A percentile compares a stretch with the other conserved stretches of the same genome.
These are phyloP conservation scores for Leptopilina myrica DNA, from an alignment of 2,888 invertebrate genomes.

Conservation along the genomic window DNA sequence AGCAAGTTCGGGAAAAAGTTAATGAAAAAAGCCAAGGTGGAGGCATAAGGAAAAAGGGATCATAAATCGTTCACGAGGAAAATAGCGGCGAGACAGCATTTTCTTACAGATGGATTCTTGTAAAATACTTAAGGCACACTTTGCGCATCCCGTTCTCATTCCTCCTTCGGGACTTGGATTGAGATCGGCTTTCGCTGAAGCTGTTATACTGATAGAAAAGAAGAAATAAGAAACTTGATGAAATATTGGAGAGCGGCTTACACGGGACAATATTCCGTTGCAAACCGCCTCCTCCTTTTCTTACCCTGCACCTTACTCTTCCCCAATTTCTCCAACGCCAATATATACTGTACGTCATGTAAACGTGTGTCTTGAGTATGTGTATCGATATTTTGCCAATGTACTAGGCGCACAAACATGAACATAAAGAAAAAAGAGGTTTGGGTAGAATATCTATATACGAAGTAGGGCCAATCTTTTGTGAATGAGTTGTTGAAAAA, in stretches of 20 bases:
- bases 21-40: conserved; percentile 43
- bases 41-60: conserved; percentile 48
- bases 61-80: conserved; percentile 65
- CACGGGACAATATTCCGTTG: conserved; percentile 74
- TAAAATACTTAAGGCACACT: conserved; percentile 69
- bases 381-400: conserved; percentile 36
- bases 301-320: too few relatives aligned
- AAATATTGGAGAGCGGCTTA: conserved; percentile 76
- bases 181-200: conserved; percentile 55
- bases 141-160: conserved; percentile 61
- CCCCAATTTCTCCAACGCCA: conserved; percentile 44
- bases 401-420: conserved; percentile 15
- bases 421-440: conserved; percentile 11
- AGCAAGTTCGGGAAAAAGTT: conserved; percentile 26
- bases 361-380: conserved; percentile 27
- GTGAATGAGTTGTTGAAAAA: conserved; percentile 12
- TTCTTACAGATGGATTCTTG: conserved; percentile 65
- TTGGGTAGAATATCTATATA: neutral
- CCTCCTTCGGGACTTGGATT: conserved; percentile 47
- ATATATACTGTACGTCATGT: conserved; percentile 54
- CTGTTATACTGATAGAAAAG: conserved; percentile 59
- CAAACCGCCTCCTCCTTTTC: conserved; percentile 63
- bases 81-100: conserved; percentile 65
- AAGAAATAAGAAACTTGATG: conserved; percentile 74
- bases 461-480: neutral